A percentile compares a stretch with the other conserved stretches of the same genome.
These are phyloP conservation scores for Drosophila falleni DNA, from an alignment of 2,888 invertebrate species.

Conservation along the genomic window DNA sequence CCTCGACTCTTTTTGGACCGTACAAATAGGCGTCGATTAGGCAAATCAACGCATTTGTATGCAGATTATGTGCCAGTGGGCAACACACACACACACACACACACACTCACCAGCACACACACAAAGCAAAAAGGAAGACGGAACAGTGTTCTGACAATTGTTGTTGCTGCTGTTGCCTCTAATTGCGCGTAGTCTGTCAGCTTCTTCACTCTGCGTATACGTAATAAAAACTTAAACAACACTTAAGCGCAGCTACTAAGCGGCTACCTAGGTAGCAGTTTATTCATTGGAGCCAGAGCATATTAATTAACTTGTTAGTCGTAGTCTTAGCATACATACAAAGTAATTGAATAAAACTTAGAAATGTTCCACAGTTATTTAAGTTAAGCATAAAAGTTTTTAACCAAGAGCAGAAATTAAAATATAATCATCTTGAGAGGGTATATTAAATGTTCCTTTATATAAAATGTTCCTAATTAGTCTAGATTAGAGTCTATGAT, in stretches of 20 bases:
- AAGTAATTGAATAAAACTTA: neutral
- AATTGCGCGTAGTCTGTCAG: constrained; percentile 72
- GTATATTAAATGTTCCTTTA: too few relatives aligned
- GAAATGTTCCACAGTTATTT: neutral
- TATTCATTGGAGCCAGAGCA: neutral
- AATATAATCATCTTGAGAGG: too few relatives aligned
- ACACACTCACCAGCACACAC: constrained; percentile 4
- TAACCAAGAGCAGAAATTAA: too few relatives aligned
- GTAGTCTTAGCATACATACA: constrained; percentile 1
- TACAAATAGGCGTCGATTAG: constrained; percentile 82
- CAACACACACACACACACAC: too few relatives aligned
- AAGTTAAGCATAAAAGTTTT: too few relatives aligned
- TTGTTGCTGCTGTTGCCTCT: constrained; percentile 60
- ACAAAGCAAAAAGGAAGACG: neutral
- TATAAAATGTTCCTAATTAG: too few relatives aligned
- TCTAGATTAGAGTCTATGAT: too few relatives aligned
- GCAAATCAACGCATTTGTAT: constrained; percentile 82
- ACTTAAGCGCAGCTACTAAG: constrained; percentile 21
- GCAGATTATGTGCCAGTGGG: constrained; percentile 81
- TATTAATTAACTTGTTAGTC: constrained; percentile 7
- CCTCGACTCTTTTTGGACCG: constrained; percentile 58
- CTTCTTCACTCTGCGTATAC: constrained; percentile 62
- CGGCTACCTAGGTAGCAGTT: constrained; percentile 3
- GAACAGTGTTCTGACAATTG: constrained; percentile 7
- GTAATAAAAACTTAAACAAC: constrained; percentile 54